These are phyloP conservation scores for Tyto alba DNA, from an alignment of 2,113 vertebrate species.

Conservation along the genomic window DNA sequence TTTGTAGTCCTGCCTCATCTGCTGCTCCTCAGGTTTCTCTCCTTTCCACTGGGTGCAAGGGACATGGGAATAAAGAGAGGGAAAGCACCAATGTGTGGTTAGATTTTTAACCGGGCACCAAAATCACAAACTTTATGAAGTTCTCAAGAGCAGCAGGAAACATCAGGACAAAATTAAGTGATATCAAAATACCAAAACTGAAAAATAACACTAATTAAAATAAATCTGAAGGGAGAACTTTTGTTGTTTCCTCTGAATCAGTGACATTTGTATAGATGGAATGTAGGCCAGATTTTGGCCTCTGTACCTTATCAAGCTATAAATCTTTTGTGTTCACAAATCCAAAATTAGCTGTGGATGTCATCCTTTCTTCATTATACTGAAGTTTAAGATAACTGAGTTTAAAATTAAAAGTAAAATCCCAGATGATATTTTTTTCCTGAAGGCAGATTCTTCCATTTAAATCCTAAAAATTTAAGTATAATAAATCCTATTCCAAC, in stretches of 20 bases:
- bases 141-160: not conserved
- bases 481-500: not conserved
- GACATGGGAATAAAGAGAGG: not conserved
- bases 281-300: not conserved
- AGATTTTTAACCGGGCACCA: not conserved
- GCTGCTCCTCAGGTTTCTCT: slow-evolving; percentile 33
- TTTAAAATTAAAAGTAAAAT: not conserved
- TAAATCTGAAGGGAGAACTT: not conserved
- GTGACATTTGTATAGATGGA: not conserved
- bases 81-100: not conserved
- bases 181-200: not conserved
- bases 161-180: not conserved
- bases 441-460: not conserved
- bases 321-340: not conserved
- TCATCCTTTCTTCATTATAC: not conserved
- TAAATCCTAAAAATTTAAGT: not conserved
- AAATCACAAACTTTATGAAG: not conserved
- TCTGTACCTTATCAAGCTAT: not conserved
- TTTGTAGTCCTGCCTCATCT: slow-evolving; percentile 42
- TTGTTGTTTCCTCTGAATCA: not conserved
- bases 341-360: not conserved
- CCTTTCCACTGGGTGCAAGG: not conserved
- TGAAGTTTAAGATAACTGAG: not conserved
- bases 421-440: not conserved
- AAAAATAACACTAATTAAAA: not conserved